Evolutionary conservation across 2,888 invertebrate species (phyloP).

Genomic region (Chironomus riparius): DNA sequence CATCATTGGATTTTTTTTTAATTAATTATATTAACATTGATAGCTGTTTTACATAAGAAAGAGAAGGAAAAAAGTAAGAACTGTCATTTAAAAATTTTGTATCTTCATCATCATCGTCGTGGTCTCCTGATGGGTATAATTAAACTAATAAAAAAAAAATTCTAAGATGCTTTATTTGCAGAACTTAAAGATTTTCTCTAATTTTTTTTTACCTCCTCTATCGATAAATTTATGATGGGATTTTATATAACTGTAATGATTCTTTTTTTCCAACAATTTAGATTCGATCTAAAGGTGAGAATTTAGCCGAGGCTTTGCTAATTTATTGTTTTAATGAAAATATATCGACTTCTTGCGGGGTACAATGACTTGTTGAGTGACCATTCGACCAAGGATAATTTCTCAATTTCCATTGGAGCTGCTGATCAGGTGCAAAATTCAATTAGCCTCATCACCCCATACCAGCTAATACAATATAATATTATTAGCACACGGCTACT

Average conservation of each 20-base stretch:
- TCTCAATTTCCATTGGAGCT: too few relatives aligned
- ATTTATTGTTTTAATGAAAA: neutral
- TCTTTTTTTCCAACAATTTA: neutral
- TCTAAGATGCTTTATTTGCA: neutral
- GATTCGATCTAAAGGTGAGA: neutral
- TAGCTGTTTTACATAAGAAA: neutral
- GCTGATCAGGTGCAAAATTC: neutral
- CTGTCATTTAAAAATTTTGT: too few relatives aligned
- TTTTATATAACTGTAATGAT: conserved; percentile 14
- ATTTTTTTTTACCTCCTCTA: neutral
- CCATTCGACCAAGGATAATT: too few relatives aligned
- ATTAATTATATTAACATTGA: neutral
- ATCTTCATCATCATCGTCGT: too few relatives aligned
- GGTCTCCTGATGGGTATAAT: too few relatives aligned
- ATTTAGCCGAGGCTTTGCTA: conserved; percentile 7
- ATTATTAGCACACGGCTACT: too few relatives aligned
- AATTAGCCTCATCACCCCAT: neutral
- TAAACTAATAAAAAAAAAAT: neutral
- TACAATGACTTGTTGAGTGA: neutral
- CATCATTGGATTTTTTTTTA: neutral
- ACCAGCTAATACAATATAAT: neutral
- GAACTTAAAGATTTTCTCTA: neutral
- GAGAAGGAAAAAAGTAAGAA: neutral
- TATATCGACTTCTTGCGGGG: neutral
- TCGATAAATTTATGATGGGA: neutral